phyloP scores from a whole-genome alignment of 2,113 vertebrate genomes.

The Herpetotheres cachinnans region DNA sequence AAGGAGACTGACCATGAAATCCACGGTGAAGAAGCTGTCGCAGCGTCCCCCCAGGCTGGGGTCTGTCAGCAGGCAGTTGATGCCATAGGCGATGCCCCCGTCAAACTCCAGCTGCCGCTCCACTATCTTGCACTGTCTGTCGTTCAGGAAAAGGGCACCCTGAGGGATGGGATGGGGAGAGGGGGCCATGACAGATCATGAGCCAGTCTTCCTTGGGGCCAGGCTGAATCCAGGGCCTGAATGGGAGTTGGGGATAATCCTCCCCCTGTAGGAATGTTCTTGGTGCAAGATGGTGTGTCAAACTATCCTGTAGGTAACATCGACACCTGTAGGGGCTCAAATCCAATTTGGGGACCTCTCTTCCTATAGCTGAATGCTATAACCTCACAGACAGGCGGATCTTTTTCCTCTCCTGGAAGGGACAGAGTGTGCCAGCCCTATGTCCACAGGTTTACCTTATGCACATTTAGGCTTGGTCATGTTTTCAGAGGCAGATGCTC shows the following conservation, averaged over 20 bases:
- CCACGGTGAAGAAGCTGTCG: conserved; percentile 71
- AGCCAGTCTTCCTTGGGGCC: background rate
- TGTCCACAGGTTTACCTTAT: background rate
- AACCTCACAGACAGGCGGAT: background rate
- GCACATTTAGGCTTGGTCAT: background rate
- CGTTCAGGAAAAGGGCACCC: conserved; percentile 86
- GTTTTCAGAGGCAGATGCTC: background rate
- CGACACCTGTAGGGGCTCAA: background rate
- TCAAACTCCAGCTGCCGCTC: conserved; percentile 84
- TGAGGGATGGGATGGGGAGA: conserved; percentile 7
- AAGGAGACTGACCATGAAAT: conserved; percentile 71
- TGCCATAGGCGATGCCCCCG: conserved; percentile 84
- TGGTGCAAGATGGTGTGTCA: background rate
- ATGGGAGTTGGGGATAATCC: background rate
- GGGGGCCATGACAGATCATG: background rate
- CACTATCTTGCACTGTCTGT: conserved; percentile 78
- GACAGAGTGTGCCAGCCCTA: background rate
- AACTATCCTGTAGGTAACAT: background rate
- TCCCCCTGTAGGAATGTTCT: background rate
- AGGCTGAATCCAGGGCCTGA: background rate
- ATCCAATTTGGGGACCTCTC: background rate
- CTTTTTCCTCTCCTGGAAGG: background rate
- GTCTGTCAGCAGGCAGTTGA: conserved; percentile 87
- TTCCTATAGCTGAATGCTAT: background rate
- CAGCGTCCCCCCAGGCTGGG: conserved; percentile 88